Evolutionary conservation across 2,888 invertebrate genomes (phyloP), one percentile per base, ranked within the genome.

Genomic region (Podotricha telesiphe): DNA sequence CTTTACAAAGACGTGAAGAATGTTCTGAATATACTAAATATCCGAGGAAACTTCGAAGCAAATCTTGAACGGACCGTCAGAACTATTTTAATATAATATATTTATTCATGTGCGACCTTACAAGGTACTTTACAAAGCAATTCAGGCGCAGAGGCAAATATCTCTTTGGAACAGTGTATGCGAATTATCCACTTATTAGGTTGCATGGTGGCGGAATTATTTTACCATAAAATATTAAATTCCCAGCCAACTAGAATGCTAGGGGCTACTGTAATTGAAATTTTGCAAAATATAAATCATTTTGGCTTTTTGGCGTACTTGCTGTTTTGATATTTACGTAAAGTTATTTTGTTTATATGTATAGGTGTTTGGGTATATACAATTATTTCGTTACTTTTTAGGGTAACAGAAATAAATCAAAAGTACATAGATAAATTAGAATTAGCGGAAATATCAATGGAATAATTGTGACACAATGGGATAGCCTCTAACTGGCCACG

Each of bases 181-280:
- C 22, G 48, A 58, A 61, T 19, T 67, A 70, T 70, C 65, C 45
- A 61, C 22, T 63, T 70, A 70, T 70, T 61, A 70, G 59, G 61
- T 53, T 37, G 47, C 47, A 22, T 53, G 40, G 55, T 55, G 40
- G 40, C 47, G 59, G 48, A 40, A 66, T 66, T 50, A 62, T 67
- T 63, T 58, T 62, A 50, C 40, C 40, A 40, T 63, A 64, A 37
- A 58, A 63, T 70, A 70, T 70, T 67, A 70, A 70, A 70, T 70
- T 70, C 70, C 47, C 42, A 7, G 20, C 17, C 17, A 45, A 34
- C 13, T 34, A n/a, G 22, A 58, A 50, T 50, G 22, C 19, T 22
- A 22, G 20, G 8, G 37, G 4, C 40, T 48, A 50, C 48, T 48
- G 40, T 50, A 50, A 37, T 48, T 47, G 13, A 48, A 15, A 48